Evolutionary conservation across 2,888 invertebrate genomes (phyloP).

Genomic region (Zelleria hepariella): DNA sequence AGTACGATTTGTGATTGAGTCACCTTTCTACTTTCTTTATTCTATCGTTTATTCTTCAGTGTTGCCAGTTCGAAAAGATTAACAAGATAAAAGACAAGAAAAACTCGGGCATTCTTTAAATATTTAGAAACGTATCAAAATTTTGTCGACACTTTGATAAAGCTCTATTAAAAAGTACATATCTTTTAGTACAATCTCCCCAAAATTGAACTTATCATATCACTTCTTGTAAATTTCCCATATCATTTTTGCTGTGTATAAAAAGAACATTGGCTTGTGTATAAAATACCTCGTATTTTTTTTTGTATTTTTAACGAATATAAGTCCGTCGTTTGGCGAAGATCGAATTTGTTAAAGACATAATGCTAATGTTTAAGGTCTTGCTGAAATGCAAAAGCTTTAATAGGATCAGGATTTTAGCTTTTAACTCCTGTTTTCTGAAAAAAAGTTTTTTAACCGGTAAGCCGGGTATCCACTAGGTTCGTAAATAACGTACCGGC

Average conservation of each 20-base stretch:
- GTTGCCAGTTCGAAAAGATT: slow-evolving; percentile 52
- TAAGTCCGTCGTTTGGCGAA: slow-evolving; percentile 18
- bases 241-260: slow-evolving; percentile 65
- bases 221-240: slow-evolving; percentile 67
- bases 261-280: slow-evolving; percentile 36
- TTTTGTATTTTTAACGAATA: slow-evolving; percentile 18
- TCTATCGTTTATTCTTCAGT: slow-evolving; percentile 37
- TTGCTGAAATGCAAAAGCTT: slow-evolving; percentile 36
- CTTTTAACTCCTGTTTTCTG: slow-evolving; percentile 35
- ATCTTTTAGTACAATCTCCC: slow-evolving; percentile 69
- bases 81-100: slow-evolving; percentile 53
- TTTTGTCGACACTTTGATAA: slow-evolving; percentile 39
- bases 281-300: slow-evolving; percentile 9
- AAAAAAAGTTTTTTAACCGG: slow-evolving; percentile 37
- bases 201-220: slow-evolving; percentile 49
- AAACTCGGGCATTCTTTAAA: slow-evolving; percentile 52
- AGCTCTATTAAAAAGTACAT: slow-evolving; percentile 58
- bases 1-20: slow-evolving; percentile 70
- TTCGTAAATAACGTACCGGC: slow-evolving; percentile 5
- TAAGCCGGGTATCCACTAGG: not conserved
- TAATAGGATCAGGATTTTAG: slow-evolving; percentile 37
- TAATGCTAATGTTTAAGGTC: slow-evolving; percentile 15
- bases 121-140: slow-evolving; percentile 54
- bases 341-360: slow-evolving; percentile 7
- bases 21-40: slow-evolving; percentile 23